Base-by-base conservation (phyloP, 2,113 vertebrate genomes). In the Halcyon senegalensis region DNA sequence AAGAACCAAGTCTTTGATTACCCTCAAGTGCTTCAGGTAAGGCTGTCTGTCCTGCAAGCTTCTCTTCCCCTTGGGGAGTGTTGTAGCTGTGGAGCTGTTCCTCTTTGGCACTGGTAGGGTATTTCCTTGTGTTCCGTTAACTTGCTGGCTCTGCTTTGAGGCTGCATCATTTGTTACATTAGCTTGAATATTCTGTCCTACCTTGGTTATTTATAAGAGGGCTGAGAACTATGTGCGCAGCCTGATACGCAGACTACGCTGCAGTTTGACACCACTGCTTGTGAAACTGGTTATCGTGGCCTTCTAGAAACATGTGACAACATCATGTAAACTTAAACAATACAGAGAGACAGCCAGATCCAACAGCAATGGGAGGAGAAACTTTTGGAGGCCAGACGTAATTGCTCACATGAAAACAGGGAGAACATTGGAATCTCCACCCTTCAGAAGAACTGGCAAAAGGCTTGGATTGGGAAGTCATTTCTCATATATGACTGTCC, bases 21-120 rank as follows among this genome's bases (percentile, higher is more conserved):
- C 96, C 99, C 99, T 21, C 99, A 99, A 31, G 98, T 99, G 81
- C 98, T 99, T 48, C 99, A 99, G 99, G 99, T 99, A 92, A 92
- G 97, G 55, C 27, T 58, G 2, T 13, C 9, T 88, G 9, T 44
- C 16, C 80, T 89, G 31, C 69, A 89, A 7, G 27, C 69, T 63
- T 39, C 41, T 35, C 24, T 87, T 62, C 19, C 7, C 19, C 30
- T 39, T 5, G 0, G 39, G 25, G 31, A n/a, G 37, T 50, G 7
- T 58, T 30, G 35, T 66, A 50, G 25, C 30, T 66, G 16, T 41
- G n/a, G 48, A 85, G 62, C 58, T 83, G 25, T 51, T 76, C 68
- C 48, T 53, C 13, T 66, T 91, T n/a, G 84, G 39, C 31, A 5
- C 15, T 44, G 35, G 11, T 43, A 35, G 15, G 13, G 17, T 30